Conservation (phyloP, 2,888 invertebrate species). For the Rhagophthalmus giganteus region DNA sequence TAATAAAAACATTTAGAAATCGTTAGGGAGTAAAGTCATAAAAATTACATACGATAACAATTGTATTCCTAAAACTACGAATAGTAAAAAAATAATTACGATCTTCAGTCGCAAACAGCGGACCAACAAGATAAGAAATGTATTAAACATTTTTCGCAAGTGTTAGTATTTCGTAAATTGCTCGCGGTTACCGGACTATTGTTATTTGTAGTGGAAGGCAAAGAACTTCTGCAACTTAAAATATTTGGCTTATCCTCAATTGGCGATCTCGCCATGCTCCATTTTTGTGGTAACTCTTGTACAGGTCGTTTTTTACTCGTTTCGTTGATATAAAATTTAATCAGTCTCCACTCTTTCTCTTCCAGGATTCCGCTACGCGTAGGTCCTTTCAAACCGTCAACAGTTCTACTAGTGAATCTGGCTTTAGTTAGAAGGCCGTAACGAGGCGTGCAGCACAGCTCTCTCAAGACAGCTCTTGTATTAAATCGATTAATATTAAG, state of each 20-base stretch:
- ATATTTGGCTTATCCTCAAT: slow-evolving; percentile 41
- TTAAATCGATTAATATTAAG: slow-evolving; percentile 59
- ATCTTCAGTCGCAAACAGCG: slow-evolving; percentile 49
- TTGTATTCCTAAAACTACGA: background rate
- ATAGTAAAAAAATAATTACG: background rate
- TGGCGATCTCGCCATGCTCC: slow-evolving; percentile 40
- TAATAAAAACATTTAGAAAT: slow-evolving; percentile 1
- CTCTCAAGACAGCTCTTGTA: slow-evolving; percentile 57
- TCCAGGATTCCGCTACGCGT: slow-evolving; percentile 60
- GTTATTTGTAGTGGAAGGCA: slow-evolving; percentile 26
- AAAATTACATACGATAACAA: background rate
- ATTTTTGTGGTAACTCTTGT: slow-evolving; percentile 45
- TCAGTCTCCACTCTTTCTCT: slow-evolving; percentile 56
- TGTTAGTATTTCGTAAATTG: slow-evolving; percentile 34
- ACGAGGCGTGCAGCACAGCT: slow-evolving; percentile 49
- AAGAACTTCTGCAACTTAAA: slow-evolving; percentile 40
- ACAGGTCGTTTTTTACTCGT: slow-evolving; percentile 45
- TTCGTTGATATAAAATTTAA: slow-evolving; percentile 48
- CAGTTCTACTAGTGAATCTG: slow-evolving; percentile 58
- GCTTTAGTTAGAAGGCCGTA: slow-evolving; percentile 65
- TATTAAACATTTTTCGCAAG: slow-evolving; percentile 48
- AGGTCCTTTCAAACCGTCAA: slow-evolving; percentile 51
- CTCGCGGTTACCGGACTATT: slow-evolving; percentile 28
- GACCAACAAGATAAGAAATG: slow-evolving; percentile 53
- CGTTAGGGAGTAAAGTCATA: background rate